A percentile compares a stretch with the other conserved stretches of the same genome.
phyloP scores from a whole-genome alignment of 2,888 invertebrate species.

The Melitaea athalia region DNA sequence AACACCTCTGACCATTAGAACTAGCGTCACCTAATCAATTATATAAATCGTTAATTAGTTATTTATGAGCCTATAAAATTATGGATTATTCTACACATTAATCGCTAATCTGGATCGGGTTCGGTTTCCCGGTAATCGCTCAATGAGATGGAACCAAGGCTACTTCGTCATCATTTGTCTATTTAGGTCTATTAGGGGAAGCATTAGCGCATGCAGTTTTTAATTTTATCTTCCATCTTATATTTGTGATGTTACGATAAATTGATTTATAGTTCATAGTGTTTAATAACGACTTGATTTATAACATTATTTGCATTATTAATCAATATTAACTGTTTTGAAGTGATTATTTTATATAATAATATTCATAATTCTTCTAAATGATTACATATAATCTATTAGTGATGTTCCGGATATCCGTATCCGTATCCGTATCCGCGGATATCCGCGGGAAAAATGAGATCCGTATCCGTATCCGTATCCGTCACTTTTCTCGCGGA shows the following conservation, averaged over 20 bases:
- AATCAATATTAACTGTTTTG: too few relatives aligned
- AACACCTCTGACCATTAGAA: neutral
- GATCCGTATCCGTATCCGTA: too few relatives aligned
- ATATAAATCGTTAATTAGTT: neutral
- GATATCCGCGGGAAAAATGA: too few relatives aligned
- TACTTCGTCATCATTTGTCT: slow-evolving; percentile 21
- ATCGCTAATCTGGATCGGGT: neutral
- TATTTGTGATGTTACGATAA: slow-evolving; percentile 3
- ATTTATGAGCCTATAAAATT: neutral
- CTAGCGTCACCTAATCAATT: neutral
- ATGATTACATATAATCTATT: too few relatives aligned
- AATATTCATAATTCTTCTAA: too few relatives aligned
- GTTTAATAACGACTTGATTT: neutral
- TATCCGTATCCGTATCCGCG: too few relatives aligned
- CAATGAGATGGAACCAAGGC: slow-evolving; percentile 21
- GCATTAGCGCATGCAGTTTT: slow-evolving; percentile 17
- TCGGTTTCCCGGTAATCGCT: slow-evolving; percentile 3
- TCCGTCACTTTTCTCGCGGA: too few relatives aligned
- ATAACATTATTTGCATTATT: neutral
- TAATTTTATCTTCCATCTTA: slow-evolving; percentile 7
- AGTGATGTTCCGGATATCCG: too few relatives aligned
- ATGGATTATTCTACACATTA: neutral
- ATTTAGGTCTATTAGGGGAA: slow-evolving; percentile 24
- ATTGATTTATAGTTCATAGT: neutral
- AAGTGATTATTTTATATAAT: too few relatives aligned